Conservation (phyloP, 23 tunicate species). For the Phallusia fumigata region DNA sequence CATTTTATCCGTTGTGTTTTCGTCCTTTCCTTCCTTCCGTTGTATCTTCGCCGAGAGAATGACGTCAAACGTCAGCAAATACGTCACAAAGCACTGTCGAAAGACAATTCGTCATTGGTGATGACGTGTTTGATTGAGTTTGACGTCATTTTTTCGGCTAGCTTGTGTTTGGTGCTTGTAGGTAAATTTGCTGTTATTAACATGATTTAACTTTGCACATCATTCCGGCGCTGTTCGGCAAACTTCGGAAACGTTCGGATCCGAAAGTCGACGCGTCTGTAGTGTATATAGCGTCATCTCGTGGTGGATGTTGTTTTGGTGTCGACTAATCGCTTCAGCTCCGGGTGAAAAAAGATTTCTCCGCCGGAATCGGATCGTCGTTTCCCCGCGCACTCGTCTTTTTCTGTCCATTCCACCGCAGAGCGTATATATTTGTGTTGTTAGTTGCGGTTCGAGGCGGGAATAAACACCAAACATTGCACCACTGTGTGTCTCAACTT, state of each 20-base stretch:
- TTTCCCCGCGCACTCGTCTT: constrained; percentile 5
- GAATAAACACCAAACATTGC: background rate
- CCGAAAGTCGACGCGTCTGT: constrained; percentile 3
- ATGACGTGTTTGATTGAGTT: background rate
- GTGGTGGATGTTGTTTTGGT: constrained; percentile 15
- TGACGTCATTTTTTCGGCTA: background rate
- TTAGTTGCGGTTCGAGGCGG: background rate
- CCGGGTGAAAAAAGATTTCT: background rate
- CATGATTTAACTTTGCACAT: constrained; percentile 42
- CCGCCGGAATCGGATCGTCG: background rate
- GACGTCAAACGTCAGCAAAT: too few relatives aligned
- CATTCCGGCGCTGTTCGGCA: constrained; percentile 1
- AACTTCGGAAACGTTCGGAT: background rate
- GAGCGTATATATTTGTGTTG: constrained; percentile 1
- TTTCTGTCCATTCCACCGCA: background rate
- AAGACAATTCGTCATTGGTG: background rate
- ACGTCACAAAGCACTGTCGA: too few relatives aligned
- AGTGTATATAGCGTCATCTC: background rate
- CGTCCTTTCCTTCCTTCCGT: too few relatives aligned
- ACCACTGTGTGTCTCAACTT: background rate
- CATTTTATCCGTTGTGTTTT: too few relatives aligned
- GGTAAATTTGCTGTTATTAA: background rate
- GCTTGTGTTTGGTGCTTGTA: background rate
- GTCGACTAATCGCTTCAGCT: background rate
- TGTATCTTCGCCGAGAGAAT: too few relatives aligned